A percentile compares a stretch with the other conserved stretches of the same genome.
These are phyloP conservation scores for Entomyzon cyanotis DNA, from an alignment of 2,113 vertebrate species.

Conservation along the genomic window DNA sequence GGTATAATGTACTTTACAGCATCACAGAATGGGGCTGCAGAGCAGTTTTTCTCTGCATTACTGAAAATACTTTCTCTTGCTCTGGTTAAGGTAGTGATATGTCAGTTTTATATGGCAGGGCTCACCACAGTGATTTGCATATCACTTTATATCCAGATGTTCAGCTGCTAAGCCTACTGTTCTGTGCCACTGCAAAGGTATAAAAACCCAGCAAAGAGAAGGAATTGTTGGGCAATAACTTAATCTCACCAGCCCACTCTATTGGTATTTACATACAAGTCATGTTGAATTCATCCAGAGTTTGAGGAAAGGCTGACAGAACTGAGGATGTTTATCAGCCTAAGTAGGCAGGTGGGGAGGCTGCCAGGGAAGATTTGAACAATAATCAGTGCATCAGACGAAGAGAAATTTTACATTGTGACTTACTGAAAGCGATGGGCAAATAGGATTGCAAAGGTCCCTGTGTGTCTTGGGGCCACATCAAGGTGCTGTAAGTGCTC, in stretches of 20 bases:
- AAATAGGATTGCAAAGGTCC: background rate
- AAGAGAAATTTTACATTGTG: background rate
- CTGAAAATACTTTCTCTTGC: background rate
- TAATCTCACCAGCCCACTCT: background rate
- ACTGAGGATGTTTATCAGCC: background rate
- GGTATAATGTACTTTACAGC: background rate
- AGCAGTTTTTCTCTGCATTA: background rate
- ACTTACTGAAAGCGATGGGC: background rate
- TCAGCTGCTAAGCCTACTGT: background rate
- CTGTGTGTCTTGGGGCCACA: background rate
- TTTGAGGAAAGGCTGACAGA: slow-evolving; percentile 7
- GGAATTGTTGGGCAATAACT: background rate
- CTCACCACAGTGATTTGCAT: background rate
- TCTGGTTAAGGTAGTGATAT: background rate
- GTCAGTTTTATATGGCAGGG: background rate
- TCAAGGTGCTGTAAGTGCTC: background rate
- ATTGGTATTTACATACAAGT: background rate
- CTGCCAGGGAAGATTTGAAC: background rate
- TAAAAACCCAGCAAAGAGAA: background rate
- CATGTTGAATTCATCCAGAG: background rate
- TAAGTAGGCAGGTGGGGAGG: background rate
- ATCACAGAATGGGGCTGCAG: background rate
- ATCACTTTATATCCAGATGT: slow-evolving; percentile 18
- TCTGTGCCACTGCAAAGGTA: background rate
- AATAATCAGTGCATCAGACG: background rate